Conservation (phyloP, 2,113 vertebrate species). For the Gorsachius goisagi region DNA sequence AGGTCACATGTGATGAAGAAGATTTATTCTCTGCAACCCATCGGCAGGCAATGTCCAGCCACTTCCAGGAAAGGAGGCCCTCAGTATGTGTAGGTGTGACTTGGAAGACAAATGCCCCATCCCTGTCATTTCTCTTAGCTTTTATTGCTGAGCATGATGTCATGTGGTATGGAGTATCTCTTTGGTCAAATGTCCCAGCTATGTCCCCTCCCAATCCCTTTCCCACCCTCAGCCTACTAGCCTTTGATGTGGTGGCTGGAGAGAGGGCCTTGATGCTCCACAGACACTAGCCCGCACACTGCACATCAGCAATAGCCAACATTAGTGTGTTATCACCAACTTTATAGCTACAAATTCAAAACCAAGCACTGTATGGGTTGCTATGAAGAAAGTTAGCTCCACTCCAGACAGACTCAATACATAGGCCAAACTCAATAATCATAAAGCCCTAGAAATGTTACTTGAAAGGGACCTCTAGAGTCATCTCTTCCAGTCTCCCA, state of each 20-base stretch:
- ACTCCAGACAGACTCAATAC: not conserved
- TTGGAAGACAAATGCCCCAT: not conserved
- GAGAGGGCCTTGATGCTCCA: not conserved
- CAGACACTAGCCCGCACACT: too few species aligned
- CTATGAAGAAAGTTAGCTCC: not conserved
- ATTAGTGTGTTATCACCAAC: not conserved
- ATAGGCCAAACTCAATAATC: not conserved
- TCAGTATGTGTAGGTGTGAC: not conserved
- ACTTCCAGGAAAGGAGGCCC: not conserved
- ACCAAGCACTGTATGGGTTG: accelerated
- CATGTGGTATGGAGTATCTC: not conserved
- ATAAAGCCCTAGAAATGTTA: not conserved
- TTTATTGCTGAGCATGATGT: not conserved
- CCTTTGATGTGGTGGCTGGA: not conserved
- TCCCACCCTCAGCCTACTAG: not conserved
- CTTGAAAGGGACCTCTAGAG: not conserved
- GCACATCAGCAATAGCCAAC: not conserved
- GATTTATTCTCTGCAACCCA: not conserved
- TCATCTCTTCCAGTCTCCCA: not conserved
- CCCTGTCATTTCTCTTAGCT: not conserved
- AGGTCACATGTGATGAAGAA: not conserved
- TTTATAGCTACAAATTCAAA: not conserved
- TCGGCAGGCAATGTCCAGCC: not conserved
- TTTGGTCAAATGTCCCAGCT: not conserved
- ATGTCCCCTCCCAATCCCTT: not conserved